Percentiles rank a stretch among this genome's conserved stretches.
Conservation (phyloP, 2,888 invertebrate species). For the Myathropa florea region DNA sequence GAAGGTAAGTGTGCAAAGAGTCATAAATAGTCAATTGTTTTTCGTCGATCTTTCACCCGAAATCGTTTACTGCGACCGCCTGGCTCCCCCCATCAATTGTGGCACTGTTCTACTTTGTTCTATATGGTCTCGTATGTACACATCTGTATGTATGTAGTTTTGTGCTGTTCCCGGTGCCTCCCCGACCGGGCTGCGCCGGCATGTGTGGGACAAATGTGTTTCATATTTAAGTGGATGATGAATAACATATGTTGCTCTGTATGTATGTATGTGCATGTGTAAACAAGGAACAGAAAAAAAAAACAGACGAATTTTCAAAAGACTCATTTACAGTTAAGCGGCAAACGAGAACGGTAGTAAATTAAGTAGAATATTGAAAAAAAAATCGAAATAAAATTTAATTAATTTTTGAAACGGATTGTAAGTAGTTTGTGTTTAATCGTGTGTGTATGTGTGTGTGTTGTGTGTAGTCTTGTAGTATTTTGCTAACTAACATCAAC, state of each 20-base stretch:
- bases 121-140: constrained; percentile 16
- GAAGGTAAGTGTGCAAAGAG: constrained; percentile 26
- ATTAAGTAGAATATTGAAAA: constrained; percentile 3
- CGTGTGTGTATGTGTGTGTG: background rate
- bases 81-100: background rate
- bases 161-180: constrained; percentile 13
- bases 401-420: background rate
- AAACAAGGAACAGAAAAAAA: constrained; percentile 47
- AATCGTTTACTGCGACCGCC: constrained; percentile 33
- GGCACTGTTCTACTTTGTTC: background rate
- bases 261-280: constrained; percentile 46
- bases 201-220: constrained; percentile 63
- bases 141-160: constrained; percentile 37
- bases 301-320: background rate
- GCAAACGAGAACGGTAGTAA: constrained; percentile 44
- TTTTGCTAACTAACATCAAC: background rate
- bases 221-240: constrained; percentile 48
- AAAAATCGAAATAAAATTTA: background rate
- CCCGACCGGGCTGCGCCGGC: background rate
- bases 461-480: background rate
- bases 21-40: constrained; percentile 69
- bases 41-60: constrained; percentile 64
- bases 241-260: constrained; percentile 26
- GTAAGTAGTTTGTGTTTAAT: background rate
- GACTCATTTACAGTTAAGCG: constrained; percentile 48